Percentiles rank a stretch among this genome's conserved stretches.
These are phyloP conservation scores for Phyllotreta cruciferae DNA, from an alignment of 2,888 invertebrate species.

Conservation along the genomic window DNA sequence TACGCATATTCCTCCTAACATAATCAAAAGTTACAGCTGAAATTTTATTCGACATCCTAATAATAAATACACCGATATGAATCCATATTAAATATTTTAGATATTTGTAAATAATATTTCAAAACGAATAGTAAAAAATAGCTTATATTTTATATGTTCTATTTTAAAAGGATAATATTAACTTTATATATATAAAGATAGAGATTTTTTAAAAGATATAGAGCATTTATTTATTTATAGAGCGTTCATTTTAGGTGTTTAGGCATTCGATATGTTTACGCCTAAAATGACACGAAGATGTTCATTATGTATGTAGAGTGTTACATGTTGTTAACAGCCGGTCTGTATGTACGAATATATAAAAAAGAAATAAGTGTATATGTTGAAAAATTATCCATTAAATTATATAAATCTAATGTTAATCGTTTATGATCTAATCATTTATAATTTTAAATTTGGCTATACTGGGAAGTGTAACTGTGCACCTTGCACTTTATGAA, in stretches of 20 bases:
- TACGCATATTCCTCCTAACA: no score
- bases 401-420: constrained; percentile 55
- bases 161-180: constrained; percentile 25
- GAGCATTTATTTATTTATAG: constrained; percentile 30
- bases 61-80: not conserved
- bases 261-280: constrained; percentile 4
- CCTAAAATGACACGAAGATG: constrained; percentile 8
- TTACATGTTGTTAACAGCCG: constrained; percentile 33
- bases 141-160: constrained; percentile 23
- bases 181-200: constrained; percentile 22
- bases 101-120: constrained; percentile 14
- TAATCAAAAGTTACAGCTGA: no score
- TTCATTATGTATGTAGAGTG: constrained; percentile 22
- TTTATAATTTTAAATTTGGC: constrained; percentile 53
- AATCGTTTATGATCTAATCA: constrained; percentile 58
- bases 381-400: constrained; percentile 53
- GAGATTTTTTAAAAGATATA: constrained; percentile 24
- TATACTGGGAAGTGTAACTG: constrained; percentile 44
- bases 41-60: not conserved
- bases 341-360: constrained; percentile 41
- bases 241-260: constrained; percentile 6
- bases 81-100: not conserved
- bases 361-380: constrained; percentile 49
- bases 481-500: constrained; percentile 38
- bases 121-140: constrained; percentile 20